Evolutionary conservation across 2,888 invertebrate species (phyloP).

Genomic region (Diploptera punctata): DNA sequence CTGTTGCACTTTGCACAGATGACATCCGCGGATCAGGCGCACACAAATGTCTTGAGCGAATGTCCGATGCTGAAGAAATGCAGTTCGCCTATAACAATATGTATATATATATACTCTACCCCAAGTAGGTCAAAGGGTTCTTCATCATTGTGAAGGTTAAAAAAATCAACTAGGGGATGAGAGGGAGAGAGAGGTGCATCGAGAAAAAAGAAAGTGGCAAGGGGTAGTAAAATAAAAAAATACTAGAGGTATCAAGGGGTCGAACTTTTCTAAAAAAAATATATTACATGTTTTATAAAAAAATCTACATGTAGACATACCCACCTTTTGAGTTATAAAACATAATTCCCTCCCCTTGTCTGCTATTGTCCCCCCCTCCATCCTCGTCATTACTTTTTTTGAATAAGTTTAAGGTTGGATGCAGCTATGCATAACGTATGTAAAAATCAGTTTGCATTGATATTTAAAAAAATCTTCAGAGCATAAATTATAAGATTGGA

Average conservation of each 20-base stretch:
- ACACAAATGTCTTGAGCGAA: constrained; percentile 2
- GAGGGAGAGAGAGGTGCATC: too few relatives aligned
- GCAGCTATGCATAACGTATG: constrained; percentile 22
- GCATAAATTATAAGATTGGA: constrained; percentile 14
- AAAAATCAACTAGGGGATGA: neutral
- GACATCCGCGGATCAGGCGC: neutral
- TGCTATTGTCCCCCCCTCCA: neutral
- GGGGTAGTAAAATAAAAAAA: constrained; percentile 19
- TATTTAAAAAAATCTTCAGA: constrained; percentile 20
- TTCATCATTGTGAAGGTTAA: constrained; percentile 21
- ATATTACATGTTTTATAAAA: constrained; percentile 13
- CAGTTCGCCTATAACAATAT: too few relatives aligned
- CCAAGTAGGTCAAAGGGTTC: constrained; percentile 33
- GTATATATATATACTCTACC: constrained; percentile 10
- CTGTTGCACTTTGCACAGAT: too few relatives aligned
- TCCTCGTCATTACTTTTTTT: constrained; percentile 11
- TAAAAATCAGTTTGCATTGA: constrained; percentile 24
- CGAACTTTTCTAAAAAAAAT: constrained; percentile 12
- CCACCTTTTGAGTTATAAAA: constrained; percentile 3
- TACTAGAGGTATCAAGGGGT: constrained; percentile 4
- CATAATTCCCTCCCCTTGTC: neutral
- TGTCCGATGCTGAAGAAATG: neutral
- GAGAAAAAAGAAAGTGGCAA: neutral
- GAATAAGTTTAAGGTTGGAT: constrained; percentile 21
- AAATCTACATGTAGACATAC: neutral